Percentiles rank a stretch among this genome's conserved stretches.
These are phyloP conservation scores for Chlorodrepanis virens DNA, from an alignment of 2,113 vertebrate genomes.

Conservation along the genomic window DNA sequence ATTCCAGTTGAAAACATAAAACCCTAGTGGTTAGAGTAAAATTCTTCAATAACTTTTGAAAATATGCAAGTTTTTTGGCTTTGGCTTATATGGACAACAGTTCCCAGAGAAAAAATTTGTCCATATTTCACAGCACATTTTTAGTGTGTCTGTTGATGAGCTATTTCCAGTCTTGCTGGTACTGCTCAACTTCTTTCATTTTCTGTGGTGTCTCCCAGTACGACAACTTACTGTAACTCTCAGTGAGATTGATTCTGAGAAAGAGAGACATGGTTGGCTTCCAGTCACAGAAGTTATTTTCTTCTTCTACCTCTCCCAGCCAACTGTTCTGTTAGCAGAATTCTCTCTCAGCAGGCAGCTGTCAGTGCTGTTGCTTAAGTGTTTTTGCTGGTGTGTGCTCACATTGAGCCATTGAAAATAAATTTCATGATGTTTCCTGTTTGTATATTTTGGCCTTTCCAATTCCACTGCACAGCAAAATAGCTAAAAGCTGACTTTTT, in stretches of 20 bases:
- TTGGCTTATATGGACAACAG: not conserved
- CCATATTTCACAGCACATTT: not conserved
- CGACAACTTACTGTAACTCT: not conserved
- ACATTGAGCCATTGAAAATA: not conserved
- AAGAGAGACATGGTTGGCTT: not conserved
- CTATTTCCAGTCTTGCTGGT: not conserved
- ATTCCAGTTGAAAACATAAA: not conserved
- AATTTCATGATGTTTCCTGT: not conserved
- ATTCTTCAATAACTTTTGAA: not conserved
- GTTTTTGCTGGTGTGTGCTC: not conserved
- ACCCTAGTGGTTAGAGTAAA: not conserved
- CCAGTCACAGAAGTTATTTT: not conserved
- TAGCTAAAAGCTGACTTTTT: not conserved
- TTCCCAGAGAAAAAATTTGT: not conserved
- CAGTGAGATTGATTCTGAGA: not conserved
- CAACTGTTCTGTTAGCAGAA: slow-evolving; percentile 26
- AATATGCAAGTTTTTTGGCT: not conserved
- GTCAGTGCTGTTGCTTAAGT: not conserved
- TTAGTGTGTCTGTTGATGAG: not conserved
- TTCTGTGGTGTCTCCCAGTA: not conserved
- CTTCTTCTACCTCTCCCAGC: not conserved
- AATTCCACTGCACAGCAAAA: not conserved
- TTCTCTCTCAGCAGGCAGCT: not conserved
- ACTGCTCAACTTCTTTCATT: not conserved
- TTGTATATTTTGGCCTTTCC: not conserved